These are phyloP conservation scores for Ceyx cyanopectus DNA, from an alignment of 2,113 vertebrate species.

Conservation along the genomic window DNA sequence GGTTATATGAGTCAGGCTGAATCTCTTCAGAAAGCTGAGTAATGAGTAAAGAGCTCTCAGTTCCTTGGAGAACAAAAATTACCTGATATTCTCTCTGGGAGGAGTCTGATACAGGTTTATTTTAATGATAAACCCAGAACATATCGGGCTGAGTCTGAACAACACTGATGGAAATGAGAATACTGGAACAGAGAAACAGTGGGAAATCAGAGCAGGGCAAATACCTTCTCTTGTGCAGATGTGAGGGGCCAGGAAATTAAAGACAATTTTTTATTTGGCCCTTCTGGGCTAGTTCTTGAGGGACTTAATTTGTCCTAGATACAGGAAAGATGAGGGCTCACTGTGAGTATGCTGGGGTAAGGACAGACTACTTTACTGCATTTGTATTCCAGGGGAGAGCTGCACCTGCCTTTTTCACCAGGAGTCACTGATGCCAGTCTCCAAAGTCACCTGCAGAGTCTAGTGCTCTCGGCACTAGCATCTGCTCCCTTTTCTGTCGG, in stretches of 20 bases:
- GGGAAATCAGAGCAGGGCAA: not conserved
- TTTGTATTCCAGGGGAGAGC: not conserved
- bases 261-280: not conserved
- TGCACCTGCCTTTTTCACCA: not conserved
- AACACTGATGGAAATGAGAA: not conserved
- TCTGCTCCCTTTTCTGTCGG: conserved; percentile 16
- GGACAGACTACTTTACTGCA: not conserved
- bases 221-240: not conserved
- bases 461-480: not conserved
- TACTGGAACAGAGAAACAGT: not conserved
- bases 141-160: not conserved
- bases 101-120: not conserved
- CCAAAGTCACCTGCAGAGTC: not conserved
- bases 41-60: not conserved
- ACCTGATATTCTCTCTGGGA: not conserved
- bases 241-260: not conserved
- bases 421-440: not conserved
- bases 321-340: not conserved
- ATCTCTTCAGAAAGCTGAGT: not conserved
- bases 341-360: not conserved
- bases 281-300: not conserved
- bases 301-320: not conserved
- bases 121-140: not conserved
- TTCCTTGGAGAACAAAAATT: not conserved
- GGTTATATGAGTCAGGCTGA: not conserved